Percentiles rank a stretch among this genome's conserved stretches.
phyloP scores from a whole-genome alignment of 2,797 vertebrate genomes.

The Pangasius djambal region DNA sequence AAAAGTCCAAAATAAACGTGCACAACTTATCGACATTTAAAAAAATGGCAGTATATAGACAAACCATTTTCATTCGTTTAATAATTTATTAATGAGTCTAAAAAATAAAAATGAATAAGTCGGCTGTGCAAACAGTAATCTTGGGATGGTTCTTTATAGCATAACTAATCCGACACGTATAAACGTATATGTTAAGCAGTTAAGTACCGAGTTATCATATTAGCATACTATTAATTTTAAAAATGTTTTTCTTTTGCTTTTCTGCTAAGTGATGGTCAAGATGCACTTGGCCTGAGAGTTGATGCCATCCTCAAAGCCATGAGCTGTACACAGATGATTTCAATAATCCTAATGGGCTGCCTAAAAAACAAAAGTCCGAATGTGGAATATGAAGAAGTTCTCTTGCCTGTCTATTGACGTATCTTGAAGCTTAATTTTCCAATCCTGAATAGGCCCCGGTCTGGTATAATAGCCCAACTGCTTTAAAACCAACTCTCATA shows the following conservation, averaged over 20 bases:
- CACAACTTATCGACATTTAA: neutral
- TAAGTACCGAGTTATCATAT: neutral
- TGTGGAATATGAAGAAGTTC: neutral
- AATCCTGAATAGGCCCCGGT: neutral
- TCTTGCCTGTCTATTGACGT: neutral
- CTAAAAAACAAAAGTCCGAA: neutral
- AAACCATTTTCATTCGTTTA: neutral
- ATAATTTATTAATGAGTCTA: neutral
- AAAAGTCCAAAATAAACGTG: neutral
- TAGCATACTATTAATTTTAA: neutral
- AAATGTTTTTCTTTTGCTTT: neutral
- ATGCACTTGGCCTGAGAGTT: neutral
- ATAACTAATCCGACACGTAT: neutral
- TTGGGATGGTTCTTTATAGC: neutral
- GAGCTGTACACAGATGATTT: neutral
- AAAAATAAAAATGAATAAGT: neutral
- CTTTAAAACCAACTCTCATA: neutral
- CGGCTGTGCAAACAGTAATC: neutral
- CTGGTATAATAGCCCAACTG: neutral
- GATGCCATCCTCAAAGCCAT: neutral
- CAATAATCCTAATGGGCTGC: neutral
- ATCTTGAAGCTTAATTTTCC: neutral
- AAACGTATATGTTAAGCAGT: neutral
- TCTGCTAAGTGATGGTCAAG: neutral
- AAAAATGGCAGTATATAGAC: neutral